These are phyloP conservation scores for Marisa cornuarietis DNA, from an alignment of 1,140 invertebrate genomes.

Conservation along the genomic window DNA sequence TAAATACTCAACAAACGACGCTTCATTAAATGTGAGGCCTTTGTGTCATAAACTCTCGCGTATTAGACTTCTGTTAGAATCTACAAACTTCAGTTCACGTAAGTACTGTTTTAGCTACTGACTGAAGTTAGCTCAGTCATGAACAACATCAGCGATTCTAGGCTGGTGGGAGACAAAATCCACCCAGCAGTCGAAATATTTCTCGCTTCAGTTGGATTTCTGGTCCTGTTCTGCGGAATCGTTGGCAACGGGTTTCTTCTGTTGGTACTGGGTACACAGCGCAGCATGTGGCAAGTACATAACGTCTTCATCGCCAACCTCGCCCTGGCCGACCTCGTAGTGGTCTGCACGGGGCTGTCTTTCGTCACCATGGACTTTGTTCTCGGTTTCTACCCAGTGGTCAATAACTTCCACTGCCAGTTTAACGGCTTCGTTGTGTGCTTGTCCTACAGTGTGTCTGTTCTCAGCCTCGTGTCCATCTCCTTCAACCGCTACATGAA, in stretches of 20 bases:
- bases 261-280: neutral
- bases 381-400: neutral
- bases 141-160: too few relatives aligned
- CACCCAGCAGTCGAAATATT: neutral
- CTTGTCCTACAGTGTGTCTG: neutral
- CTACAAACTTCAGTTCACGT: too few relatives aligned
- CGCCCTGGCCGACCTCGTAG: neutral
- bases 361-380: neutral
- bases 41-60: too few relatives aligned
- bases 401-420: neutral
- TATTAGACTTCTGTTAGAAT: too few relatives aligned
- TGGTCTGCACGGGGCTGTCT: neutral
- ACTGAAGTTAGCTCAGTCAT: too few relatives aligned
- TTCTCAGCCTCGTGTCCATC: neutral
- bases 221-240: neutral
- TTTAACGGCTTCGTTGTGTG: neutral
- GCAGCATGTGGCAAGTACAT: neutral
- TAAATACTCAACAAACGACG: too few relatives aligned
- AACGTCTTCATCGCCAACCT: constrained; percentile 8
- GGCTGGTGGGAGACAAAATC: neutral
- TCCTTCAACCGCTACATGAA: constrained; percentile 9
- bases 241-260: constrained; percentile 1
- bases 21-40: too few relatives aligned
- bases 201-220: neutral
- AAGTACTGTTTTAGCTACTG: too few relatives aligned